phyloP scores from a whole-genome alignment of 1,140 invertebrate genomes.

The Eriosoma lanigerum region DNA sequence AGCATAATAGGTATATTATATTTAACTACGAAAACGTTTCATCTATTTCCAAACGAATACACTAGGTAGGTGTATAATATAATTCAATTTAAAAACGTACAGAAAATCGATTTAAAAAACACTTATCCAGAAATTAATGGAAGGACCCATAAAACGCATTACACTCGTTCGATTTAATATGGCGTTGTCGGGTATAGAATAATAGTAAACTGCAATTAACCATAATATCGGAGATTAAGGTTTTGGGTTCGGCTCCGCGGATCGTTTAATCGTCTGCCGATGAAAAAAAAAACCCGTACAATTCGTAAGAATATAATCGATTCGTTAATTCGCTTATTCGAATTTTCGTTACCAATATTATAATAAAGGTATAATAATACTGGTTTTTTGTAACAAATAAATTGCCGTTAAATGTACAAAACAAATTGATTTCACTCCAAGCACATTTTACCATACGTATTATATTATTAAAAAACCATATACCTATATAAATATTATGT shows the following conservation, averaged over 20 bases:
- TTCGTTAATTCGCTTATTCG: constrained; percentile 7
- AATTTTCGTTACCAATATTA: background rate
- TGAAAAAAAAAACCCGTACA: background rate
- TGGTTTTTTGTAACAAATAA: background rate
- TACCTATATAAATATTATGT: no score
- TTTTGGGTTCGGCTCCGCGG: background rate
- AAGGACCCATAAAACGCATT: background rate
- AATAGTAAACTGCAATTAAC: constrained; percentile 5
- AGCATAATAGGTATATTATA: no score
- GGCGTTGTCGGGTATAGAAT: background rate
- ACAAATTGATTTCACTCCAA: background rate
- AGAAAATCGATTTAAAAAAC: constrained; percentile 6
- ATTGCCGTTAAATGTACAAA: background rate
- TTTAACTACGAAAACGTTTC: no score
- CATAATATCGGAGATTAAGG: constrained; percentile 13
- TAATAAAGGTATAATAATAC: no score
- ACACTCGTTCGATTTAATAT: background rate
- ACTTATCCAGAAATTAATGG: background rate
- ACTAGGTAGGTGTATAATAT: no score
- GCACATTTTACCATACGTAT: no score
- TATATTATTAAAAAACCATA: no score
- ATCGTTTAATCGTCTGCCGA: no score
- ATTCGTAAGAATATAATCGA: background rate
- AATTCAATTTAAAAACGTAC: no score
- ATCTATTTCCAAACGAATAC: no score